Percentiles rank a stretch among this genome's conserved stretches.
Conservation (phyloP, 2,113 vertebrate genomes). For the Centropus unirufus region DNA sequence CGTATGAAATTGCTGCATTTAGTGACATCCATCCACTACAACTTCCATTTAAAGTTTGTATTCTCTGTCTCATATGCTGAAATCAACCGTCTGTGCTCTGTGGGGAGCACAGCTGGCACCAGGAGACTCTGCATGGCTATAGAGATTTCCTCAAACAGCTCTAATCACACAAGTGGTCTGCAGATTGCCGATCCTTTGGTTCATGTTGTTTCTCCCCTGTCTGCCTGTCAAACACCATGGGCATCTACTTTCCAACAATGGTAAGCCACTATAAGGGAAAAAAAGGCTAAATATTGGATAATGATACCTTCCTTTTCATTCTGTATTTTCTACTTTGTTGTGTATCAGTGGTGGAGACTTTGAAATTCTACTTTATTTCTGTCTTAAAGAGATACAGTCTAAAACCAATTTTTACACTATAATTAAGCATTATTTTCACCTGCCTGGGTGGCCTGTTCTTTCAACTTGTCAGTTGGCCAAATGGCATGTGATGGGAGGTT, state of each 20-base stretch:
- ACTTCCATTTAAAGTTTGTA: not conserved
- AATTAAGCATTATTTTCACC: not conserved
- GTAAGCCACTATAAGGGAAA: not conserved
- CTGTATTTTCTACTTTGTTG: not conserved
- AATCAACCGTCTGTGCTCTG: not conserved
- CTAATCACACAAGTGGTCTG: not conserved
- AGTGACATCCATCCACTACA: not conserved
- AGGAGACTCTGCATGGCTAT: not conserved
- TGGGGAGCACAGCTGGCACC: not conserved
- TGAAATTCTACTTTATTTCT: not conserved
- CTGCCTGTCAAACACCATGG: not conserved
- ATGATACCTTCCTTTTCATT: not conserved
- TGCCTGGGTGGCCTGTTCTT: not conserved
- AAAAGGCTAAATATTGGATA: not conserved
- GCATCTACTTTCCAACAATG: not conserved
- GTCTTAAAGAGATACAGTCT: not conserved
- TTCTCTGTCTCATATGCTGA: not conserved
- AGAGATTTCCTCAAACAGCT: not conserved
- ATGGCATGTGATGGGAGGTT: accelerated
- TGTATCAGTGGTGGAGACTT: not conserved
- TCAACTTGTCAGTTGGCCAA: not conserved
- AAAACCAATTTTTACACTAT: not conserved
- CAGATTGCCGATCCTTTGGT: not conserved
- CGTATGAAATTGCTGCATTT: not conserved
- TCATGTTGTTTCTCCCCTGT: not conserved